Evolutionary conservation across 2,888 invertebrate genomes (phyloP).

Genomic region (Phaedon cochleariae): DNA sequence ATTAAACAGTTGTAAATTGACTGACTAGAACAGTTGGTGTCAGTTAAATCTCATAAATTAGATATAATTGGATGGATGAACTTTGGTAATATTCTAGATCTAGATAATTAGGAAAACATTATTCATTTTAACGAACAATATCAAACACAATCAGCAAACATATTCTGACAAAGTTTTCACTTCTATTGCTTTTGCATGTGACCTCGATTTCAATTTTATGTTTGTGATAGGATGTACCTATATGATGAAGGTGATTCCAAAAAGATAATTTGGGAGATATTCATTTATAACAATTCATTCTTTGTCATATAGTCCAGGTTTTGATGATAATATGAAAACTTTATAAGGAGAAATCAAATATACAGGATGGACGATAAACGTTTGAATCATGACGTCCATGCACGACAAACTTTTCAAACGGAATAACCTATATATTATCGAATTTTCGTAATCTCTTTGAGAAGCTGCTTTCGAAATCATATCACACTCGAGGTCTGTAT

Average conservation of each 20-base stretch:
- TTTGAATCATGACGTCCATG: too few species aligned
- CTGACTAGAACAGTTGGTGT: constrained; percentile 57
- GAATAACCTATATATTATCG: too few species aligned
- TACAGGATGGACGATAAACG: too few species aligned
- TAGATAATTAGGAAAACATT: constrained; percentile 56
- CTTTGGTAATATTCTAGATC: constrained; percentile 55
- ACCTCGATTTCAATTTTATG: neutral
- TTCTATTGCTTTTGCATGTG: constrained; percentile 13
- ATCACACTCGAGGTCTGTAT: too few species aligned
- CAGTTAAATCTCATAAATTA: constrained; percentile 56
- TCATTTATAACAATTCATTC: too few species aligned
- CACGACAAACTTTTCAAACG: too few species aligned
- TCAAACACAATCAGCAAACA: constrained; percentile 28
- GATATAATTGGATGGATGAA: constrained; percentile 58
- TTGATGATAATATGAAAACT: too few species aligned
- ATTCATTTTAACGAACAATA: constrained; percentile 49
- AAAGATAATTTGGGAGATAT: neutral
- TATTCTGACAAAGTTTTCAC: constrained; percentile 12
- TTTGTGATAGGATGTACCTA: neutral
- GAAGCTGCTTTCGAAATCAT: too few species aligned
- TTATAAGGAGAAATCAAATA: too few species aligned
- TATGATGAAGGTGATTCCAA: neutral
- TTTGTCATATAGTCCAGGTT: too few species aligned
- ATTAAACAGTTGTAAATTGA: constrained; percentile 56
- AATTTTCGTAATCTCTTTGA: too few species aligned